These are phyloP conservation scores for Entomobrya proxima DNA, from an alignment of 2,888 invertebrate genomes.

Conservation along the genomic window DNA sequence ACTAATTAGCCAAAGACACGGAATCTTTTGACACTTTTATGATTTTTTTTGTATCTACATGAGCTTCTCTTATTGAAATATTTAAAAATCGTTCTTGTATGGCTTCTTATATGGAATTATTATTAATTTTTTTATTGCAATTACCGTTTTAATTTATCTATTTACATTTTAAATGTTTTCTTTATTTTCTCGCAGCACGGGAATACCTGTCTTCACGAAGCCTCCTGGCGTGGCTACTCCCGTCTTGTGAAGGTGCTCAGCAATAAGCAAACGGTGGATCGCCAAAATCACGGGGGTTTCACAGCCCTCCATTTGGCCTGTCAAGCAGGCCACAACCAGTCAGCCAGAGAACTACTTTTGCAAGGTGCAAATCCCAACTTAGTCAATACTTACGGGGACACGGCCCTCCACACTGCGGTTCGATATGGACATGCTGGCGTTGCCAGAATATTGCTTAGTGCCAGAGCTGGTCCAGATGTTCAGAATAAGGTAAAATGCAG, in stretches of 20 bases:
- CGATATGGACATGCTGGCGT: slow-evolving; percentile 98
- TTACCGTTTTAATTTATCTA: slow-evolving; percentile 32
- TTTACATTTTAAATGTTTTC: slow-evolving; percentile 34
- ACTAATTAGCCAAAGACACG: slow-evolving; percentile 55
- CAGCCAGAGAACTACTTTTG: slow-evolving; percentile 90
- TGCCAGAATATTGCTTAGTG: slow-evolving; percentile 93
- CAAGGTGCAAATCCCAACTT: slow-evolving; percentile 91
- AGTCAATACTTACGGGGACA: slow-evolving; percentile 73
- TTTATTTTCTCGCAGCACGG: slow-evolving; percentile 84
- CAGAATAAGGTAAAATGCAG: slow-evolving; percentile 91
- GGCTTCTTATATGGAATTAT: slow-evolving; percentile 11
- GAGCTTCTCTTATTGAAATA: not conserved
- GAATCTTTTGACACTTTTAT: slow-evolving; percentile 50
- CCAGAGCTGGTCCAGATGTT: slow-evolving; percentile 89
- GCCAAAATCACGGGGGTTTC: slow-evolving; percentile 90
- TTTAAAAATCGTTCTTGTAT: not conserved
- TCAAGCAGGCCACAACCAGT: slow-evolving; percentile 98
- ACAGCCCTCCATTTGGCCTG: slow-evolving; percentile 95
- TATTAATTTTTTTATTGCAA: slow-evolving; percentile 2
- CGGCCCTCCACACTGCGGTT: slow-evolving; percentile 91
- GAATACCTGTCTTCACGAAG: slow-evolving; percentile 95
- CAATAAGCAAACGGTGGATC: slow-evolving; percentile 83
- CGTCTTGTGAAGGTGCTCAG: slow-evolving; percentile 86
- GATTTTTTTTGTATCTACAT: slow-evolving; percentile 1
- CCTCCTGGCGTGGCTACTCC: slow-evolving; percentile 96